Base-by-base conservation (phyloP, 2,113 vertebrate species). In the Sula dactylatra region DNA sequence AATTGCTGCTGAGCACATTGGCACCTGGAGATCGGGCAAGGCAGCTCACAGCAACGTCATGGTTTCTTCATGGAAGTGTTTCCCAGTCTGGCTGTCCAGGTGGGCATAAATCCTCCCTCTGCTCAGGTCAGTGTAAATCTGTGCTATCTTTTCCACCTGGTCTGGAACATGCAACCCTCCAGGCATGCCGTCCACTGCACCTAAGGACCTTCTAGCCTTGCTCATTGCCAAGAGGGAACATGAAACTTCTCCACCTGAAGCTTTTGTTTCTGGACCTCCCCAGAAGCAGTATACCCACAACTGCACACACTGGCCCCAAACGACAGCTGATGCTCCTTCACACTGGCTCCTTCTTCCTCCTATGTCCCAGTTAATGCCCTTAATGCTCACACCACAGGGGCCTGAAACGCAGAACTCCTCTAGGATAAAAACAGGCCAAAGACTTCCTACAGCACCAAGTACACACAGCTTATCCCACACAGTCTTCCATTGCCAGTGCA, bases 401-500 rank as follows among this genome's bases (percentile, higher is more conserved):
- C 4, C 15, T 31, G 40, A 88, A 80, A 73, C 1, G 4, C 34
- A 83, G 26, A 86, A 36, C 10, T 64, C 12, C 4, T 61, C 9
- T 24, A 36, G 34, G 56, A 64, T 31, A 77, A 34, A 18, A 64
- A 58, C 15, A 65, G 27, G 49, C 24, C 67, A 73, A 86, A 62
- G 24, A 14, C 7, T 58, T 84, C 36, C 64, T 65, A 31, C 31
- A 62, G 14, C 24, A 86, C 42, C 25, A 40, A 9, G 29, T 19
- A 44, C 44, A 38, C 12, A 49, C 40, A 65, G 59, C 19, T 69
- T 27, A 16, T 40, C 11, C 71, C 21, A 56, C 2, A 0, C n/a
- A 54, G 24, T 6, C 32, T 69, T 65, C 36, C 40, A 16, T 31
- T 0, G 0, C 32, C 3, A 2, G 47, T n/a, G 38, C 22, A 56